Conservation (phyloP, 2,113 vertebrate genomes). For the Theropithecus gelada region DNA sequence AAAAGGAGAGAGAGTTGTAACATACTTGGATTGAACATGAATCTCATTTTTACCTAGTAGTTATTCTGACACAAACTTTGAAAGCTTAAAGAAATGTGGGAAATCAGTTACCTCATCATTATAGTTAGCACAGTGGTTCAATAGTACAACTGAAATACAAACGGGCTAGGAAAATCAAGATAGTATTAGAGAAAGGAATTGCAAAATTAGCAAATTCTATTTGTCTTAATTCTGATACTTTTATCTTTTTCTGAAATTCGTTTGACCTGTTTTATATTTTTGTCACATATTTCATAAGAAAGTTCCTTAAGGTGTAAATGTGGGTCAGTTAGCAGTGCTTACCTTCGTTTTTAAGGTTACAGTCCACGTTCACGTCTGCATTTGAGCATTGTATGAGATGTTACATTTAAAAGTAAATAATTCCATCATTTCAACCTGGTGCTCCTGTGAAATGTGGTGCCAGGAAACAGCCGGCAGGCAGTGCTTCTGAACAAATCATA, state of each 20-base stretch:
- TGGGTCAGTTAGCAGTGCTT: constrained; percentile 59
- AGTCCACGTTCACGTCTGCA: constrained; percentile 51
- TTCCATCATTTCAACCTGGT: constrained; percentile 76
- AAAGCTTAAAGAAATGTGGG: constrained; percentile 19
- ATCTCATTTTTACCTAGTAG: background rate
- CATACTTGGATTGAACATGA: background rate
- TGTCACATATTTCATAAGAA: constrained; percentile 35
- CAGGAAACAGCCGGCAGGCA: constrained; percentile 73
- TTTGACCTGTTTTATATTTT: constrained; percentile 46
- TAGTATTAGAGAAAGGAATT: background rate
- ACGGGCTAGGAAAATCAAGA: background rate
- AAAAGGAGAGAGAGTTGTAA: background rate
- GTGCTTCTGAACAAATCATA: constrained; percentile 80
- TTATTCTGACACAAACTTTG: constrained; percentile 25
- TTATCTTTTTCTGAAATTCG: constrained; percentile 20
- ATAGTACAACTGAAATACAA: constrained; percentile 10
- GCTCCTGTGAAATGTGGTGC: constrained; percentile 71
- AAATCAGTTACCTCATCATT: background rate
- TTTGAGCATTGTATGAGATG: constrained; percentile 36
- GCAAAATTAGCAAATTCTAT: constrained; percentile 43
- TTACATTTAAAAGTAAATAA: constrained; percentile 75
- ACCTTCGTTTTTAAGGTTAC: constrained; percentile 73
- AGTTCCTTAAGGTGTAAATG: constrained; percentile 42
- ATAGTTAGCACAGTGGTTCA: background rate
- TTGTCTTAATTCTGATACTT: background rate